Percentiles rank a stretch among this genome's conserved stretches.
These are phyloP conservation scores for Dicentrarchus labrax DNA, from an alignment of 2,113 vertebrate genomes.

Conservation along the genomic window DNA sequence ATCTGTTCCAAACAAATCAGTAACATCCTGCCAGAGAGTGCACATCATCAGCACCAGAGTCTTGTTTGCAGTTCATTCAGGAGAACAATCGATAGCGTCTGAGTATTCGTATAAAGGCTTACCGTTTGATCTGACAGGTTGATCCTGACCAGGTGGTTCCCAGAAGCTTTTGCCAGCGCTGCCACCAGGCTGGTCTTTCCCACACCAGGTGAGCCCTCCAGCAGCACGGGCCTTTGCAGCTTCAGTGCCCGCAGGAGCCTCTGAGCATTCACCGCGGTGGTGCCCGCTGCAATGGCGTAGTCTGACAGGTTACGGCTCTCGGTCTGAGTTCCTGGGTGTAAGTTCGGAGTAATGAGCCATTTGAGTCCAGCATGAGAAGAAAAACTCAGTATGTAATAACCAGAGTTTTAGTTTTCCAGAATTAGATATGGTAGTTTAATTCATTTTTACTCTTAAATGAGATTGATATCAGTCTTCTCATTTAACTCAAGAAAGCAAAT, in stretches of 20 bases:
- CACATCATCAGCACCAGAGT: neutral
- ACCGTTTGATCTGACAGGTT: conserved; percentile 99
- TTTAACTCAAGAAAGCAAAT: too few species aligned
- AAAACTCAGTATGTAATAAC: neutral
- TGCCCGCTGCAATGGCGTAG: conserved; percentile 93
- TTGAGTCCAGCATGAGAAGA: neutral
- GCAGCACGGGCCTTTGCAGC: conserved; percentile 92
- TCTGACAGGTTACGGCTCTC: conserved; percentile 84
- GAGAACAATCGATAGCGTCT: neutral
- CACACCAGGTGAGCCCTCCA: conserved; percentile 97
- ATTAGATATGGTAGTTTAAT: neutral
- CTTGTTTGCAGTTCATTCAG: neutral
- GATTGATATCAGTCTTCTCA: neutral
- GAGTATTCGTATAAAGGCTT: conserved; percentile 25
- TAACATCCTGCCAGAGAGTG: conserved; percentile 89
- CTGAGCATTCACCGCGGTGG: conserved; percentile 94
- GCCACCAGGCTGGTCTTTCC: conserved; percentile 97
- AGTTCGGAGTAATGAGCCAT: neutral
- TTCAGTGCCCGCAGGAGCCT: conserved; percentile 93
- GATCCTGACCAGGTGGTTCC: conserved; percentile 94
- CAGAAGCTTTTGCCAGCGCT: conserved; percentile 94
- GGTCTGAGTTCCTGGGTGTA: conserved; percentile 83
- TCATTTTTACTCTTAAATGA: neutral
- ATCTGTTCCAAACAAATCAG: conserved; percentile 97
- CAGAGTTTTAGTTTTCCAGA: neutral